Evolutionary conservation across 2,888 invertebrate species (phyloP), one percentile per base, ranked within the genome.

Genomic region (Heteropelma amictum): DNA sequence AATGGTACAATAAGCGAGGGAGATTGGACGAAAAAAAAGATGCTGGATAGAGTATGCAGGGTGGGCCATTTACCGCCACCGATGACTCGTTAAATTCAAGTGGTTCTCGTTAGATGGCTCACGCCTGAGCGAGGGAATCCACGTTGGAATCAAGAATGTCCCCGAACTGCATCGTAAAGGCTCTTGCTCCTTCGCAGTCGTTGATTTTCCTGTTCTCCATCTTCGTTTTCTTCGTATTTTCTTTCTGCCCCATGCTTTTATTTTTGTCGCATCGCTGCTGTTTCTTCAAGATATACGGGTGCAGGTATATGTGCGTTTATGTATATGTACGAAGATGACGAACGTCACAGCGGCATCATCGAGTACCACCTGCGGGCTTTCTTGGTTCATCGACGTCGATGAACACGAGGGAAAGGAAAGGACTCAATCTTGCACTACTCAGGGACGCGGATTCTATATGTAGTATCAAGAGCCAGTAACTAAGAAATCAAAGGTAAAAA

Each of bases 61-160:
- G 83, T 84, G 84, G 85, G 82, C 85, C 82, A 80, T 85, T 85
- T 82, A 82, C 80, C 76, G 67, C 63, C 67, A 60, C 72, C 63
- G 82, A 78, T 79, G 75, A 82, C 82, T 85, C 84, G 83, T 84
- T 86, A 86, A 85, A 86, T 82, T 85, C 84, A 83, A 86, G 84
- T 85, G 85, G 81, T 82, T 80, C 82, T 83, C 81, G 81, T 83
- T 79, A 81, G 80, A 78, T 80, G 79, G 79, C 80, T 82, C 82
- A 72, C 70, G 73, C 69, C 79, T 30, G 63, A 63, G 60, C 30
- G 76, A 77, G 76, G 79, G 67, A 35, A 47, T 51, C 51, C 49
- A 40, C 85, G 82, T 83, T 80, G 82, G 83, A 86, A 86, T 85
- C 86, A 84, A 83, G 86, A 85, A 86, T 86, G 83, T 85, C 83